Evolutionary conservation across 1,140 invertebrate genomes (phyloP).

Genomic region (Asbolus verrucosus): DNA sequence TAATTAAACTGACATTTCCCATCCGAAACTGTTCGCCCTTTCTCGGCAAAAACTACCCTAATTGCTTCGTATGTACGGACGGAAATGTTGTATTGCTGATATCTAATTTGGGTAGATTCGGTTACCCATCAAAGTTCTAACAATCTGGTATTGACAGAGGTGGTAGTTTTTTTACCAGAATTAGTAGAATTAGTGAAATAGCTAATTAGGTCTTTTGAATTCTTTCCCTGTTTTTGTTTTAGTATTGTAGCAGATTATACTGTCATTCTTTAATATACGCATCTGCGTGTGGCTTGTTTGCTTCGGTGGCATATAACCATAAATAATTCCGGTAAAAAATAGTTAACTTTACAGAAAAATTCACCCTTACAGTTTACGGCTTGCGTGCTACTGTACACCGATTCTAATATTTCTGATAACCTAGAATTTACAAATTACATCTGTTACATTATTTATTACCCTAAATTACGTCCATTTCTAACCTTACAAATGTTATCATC

Average conservation of each 20-base stretch:
- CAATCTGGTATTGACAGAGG: too few relatives aligned
- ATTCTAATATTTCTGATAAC: conserved; percentile 32
- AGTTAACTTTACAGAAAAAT: conserved; percentile 20
- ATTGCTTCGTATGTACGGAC: conserved; percentile 20
- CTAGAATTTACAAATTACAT: conserved; percentile 19
- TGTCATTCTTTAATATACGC: conserved; percentile 28
- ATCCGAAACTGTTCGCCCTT: conserved; percentile 7
- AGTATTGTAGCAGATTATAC: too few relatives aligned
- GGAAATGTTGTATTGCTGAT: neutral
- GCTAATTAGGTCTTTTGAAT: too few relatives aligned
- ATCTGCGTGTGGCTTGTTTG: conserved; percentile 25
- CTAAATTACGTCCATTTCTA: conserved; percentile 19
- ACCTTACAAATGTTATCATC: neutral
- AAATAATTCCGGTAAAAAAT: conserved; percentile 19
- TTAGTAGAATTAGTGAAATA: too few relatives aligned
- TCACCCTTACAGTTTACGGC: conserved; percentile 22
- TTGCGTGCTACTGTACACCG: conserved; percentile 7
- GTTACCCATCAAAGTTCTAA: too few relatives aligned
- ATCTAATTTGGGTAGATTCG: too few relatives aligned
- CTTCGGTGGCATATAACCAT: neutral
- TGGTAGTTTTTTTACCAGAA: too few relatives aligned
- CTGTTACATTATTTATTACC: conserved; percentile 13
- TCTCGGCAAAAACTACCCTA: conserved; percentile 50
- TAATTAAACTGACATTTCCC: conserved; percentile 52
- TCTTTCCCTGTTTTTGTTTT: too few relatives aligned